Base-by-base conservation (phyloP, 2,888 invertebrate species). In the Ochropleura leucogaster region DNA sequence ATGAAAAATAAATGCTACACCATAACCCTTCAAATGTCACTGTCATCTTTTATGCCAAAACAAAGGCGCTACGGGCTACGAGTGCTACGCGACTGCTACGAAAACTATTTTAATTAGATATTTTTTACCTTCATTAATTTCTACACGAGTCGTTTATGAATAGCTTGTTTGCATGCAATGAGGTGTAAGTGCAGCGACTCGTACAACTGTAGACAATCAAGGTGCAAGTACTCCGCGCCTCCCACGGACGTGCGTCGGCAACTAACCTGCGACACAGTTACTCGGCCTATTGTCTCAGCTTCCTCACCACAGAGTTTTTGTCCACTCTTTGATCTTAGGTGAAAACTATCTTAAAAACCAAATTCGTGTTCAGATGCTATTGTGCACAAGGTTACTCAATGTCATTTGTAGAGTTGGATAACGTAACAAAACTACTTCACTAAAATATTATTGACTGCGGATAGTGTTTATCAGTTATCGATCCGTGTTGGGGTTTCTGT, bases 311-410 rank as follows among this genome's bases (percentile, higher is more conserved):
- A 82, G 82, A 87, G 90, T 95, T 95, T 95, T 95, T 95, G 91
- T 92, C 87, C 87, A 89, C 85, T 90, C 83, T 85, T 87, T 85
- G 86, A 88, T 90, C 87, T 90, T 89, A 83, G 90, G 93, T 92
- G 94, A 94, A 95, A 95, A 93, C 91, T 89, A 87, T 77, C 72
- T 82, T 85, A 92, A 93, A 91, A 92, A 90, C 78, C 72, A 83
- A 85, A 79, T 85, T 80, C 86, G 85, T 76, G 82, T 84, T 75
- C 60, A 72, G 73, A 71, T 84, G 73, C 69, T 71, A 72, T 79
- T 62, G 71, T 77, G 67, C 47, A 74, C 71, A 81, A 81, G 74
- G 77, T 77, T 84, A 79, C 64, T 78, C 82, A 80, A 79, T 84
- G 87, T 75, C 79, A 73, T 79, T 70, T 76, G 46, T 30, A 30